Evolutionary conservation across 2,888 invertebrate species (phyloP).

Genomic region (Panopea generosa): DNA sequence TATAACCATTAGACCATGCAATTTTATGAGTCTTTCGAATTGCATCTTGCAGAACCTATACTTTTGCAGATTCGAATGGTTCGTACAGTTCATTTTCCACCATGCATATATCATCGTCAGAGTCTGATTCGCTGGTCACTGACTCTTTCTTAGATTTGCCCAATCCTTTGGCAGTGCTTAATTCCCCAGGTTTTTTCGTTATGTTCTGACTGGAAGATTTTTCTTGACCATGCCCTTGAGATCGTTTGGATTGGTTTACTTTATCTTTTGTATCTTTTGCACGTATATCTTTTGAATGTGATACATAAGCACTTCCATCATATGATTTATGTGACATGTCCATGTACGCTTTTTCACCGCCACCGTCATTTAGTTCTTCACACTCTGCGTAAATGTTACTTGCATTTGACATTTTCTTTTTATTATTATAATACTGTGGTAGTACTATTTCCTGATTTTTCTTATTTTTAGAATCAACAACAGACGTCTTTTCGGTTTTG

Average conservation of each 20-base stretch:
- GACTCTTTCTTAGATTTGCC: slow-evolving; percentile 42
- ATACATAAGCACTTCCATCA: slow-evolving; percentile 20
- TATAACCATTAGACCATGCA: too few species aligned
- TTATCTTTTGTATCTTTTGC: slow-evolving; percentile 51
- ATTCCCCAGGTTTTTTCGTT: slow-evolving; percentile 17
- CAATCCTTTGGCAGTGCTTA: neutral
- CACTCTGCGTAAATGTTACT: slow-evolving; percentile 62
- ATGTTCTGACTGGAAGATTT: neutral
- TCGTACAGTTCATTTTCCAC: slow-evolving; percentile 62
- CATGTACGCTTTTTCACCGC: slow-evolving; percentile 47
- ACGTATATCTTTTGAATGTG: slow-evolving; percentile 9
- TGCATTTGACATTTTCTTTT: slow-evolving; percentile 57
- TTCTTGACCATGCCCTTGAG: slow-evolving; percentile 4
- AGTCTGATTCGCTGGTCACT: slow-evolving; percentile 56
- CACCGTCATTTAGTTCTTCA: slow-evolving; percentile 34
- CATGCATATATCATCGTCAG: slow-evolving; percentile 52
- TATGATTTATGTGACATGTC: slow-evolving; percentile 55
- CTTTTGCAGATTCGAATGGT: slow-evolving; percentile 62
- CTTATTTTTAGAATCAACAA: slow-evolving; percentile 33
- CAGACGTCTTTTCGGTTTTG: slow-evolving; percentile 27
- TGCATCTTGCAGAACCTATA: too few species aligned
- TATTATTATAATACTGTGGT: slow-evolving; percentile 29
- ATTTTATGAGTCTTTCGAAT: too few species aligned
- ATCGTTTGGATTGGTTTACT: slow-evolving; percentile 51
- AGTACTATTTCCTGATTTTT: slow-evolving; percentile 21